Conservation (phyloP, 2,797 vertebrate species). For the Paedocypris micromegethes region DNA sequence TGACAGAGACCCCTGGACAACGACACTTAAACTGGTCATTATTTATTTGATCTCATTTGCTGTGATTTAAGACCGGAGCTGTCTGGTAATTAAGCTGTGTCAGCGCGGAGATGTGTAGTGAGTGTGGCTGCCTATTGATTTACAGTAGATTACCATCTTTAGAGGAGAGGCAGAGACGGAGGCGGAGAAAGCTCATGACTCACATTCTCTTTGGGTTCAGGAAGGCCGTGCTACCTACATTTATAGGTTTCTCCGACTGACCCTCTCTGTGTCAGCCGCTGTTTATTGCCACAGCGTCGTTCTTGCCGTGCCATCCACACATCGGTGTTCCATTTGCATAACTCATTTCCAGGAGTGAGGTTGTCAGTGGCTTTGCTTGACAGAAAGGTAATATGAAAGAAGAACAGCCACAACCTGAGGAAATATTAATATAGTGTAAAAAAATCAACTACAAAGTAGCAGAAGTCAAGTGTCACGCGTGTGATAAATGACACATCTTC, state of each 20-base stretch:
- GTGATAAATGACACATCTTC: conserved; percentile 43
- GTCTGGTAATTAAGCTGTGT: conserved; percentile 70
- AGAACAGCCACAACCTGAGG: conserved; percentile 39
- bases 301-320: conserved; percentile 30
- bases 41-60: conserved; percentile 68
- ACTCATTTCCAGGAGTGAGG: conserved; percentile 50
- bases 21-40: conserved; percentile 61
- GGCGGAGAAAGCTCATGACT: conserved; percentile 41
- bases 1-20: conserved; percentile 54
- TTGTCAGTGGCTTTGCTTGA: conserved; percentile 43
- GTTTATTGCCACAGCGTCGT: conserved; percentile 23
- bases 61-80: conserved; percentile 64
- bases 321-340: conserved; percentile 50
- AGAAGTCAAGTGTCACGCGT: conserved; percentile 46
- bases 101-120: conserved; percentile 54
- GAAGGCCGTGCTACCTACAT: conserved; percentile 18
- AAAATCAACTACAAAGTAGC: conserved; percentile 35
- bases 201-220: conserved; percentile 23
- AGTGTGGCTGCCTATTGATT: conserved; percentile 63
- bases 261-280: conserved; percentile 29
- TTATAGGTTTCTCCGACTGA: conserved; percentile 29
- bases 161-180: conserved; percentile 45
- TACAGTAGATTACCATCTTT: conserved; percentile 69
- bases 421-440: conserved; percentile 47
- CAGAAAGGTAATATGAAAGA: conserved; percentile 39